Base-by-base conservation (phyloP, 2,113 vertebrate genomes). In the Tautogolabrus adspersus region DNA sequence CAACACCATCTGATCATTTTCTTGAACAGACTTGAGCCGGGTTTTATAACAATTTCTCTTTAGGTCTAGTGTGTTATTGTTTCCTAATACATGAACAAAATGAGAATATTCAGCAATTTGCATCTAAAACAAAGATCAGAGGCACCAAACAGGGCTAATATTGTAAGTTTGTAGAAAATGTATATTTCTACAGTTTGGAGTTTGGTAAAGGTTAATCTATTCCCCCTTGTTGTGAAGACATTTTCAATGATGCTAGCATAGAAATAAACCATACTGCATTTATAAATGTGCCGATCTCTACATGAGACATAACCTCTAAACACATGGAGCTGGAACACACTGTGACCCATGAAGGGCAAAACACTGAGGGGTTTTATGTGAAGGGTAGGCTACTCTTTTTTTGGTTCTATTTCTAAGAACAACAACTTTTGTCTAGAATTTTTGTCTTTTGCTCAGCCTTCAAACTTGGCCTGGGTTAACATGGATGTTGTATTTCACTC, bases 141-240 rank as follows among this genome's bases (percentile, higher is more conserved):
- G 23, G 66, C 61, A 83, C 63, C 81, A 90, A 85, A 91, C 82
- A 91, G 67, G 81, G 78, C 83, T 87, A 90, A 87, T 77, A 82
- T 77, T 26, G 75, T 37, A 65, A 87, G 38, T 40, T 9, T 40
- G 38, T 10, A 40, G 38, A 72, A 70, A 68, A 87, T 82, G 76
- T 75, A 77, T 81, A 60, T 46, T 61, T 65, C 73, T 75, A 80
- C 63, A 59, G 51, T 49, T 75, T 67, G 76, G 64, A 77, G 57
- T 67, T 75, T 63, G 68, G 75, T 71, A 89, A 93, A 94, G 93
- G 92, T 93, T 92, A 91, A 93, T 92, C 44, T 89, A 93, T 93
- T 93, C 94, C 81, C 85, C 68, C 63, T 75, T 87, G 91, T 70
- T 89, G 73, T 83, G 67, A 67, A 92, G 90, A 88, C 90, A 94